Conservation (phyloP, 1,140 invertebrate species). For the Anthonomus grandis region DNA sequence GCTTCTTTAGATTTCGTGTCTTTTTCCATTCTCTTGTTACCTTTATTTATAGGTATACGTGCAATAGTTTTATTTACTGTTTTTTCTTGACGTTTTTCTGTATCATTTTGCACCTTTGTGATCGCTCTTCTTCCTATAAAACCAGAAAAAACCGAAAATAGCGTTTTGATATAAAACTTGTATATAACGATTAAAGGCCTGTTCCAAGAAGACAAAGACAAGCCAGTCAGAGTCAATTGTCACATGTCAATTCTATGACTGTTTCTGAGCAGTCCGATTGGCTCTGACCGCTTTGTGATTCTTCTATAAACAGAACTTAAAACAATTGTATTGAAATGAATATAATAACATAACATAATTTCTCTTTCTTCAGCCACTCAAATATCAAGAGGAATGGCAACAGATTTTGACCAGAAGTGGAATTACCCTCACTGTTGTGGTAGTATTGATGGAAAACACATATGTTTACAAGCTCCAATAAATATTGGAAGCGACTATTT, state of each 20-base stretch:
- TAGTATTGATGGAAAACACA: slow-evolving; percentile 49
- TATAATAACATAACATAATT: slow-evolving; percentile 1
- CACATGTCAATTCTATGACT: too few species aligned
- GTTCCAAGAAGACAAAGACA: too few species aligned
- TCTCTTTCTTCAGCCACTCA: slow-evolving; percentile 3
- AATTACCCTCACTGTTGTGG: slow-evolving; percentile 50
- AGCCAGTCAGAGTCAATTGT: too few species aligned
- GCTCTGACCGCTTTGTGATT: not conserved
- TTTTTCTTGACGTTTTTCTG: too few species aligned
- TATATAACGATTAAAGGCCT: too few species aligned
- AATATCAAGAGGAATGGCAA: slow-evolving; percentile 30
- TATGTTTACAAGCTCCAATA: slow-evolving; percentile 19
- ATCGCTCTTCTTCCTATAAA: slow-evolving; percentile 12
- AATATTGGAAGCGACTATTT: slow-evolving; percentile 23
- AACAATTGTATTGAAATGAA: not conserved
- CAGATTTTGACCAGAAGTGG: slow-evolving; percentile 36
- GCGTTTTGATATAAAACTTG: too few species aligned
- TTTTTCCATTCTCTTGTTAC: slow-evolving; percentile 13
- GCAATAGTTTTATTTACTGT: too few species aligned
- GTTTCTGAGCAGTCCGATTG: too few species aligned
- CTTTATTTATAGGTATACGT: slow-evolving; percentile 7
- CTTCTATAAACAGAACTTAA: too few species aligned
- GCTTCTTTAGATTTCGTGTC: too few species aligned
- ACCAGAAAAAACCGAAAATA: too few species aligned
- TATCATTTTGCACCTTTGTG: slow-evolving; percentile 16